Evolutionary conservation across 2,888 invertebrate species (phyloP), one percentile per base, ranked within the genome.

Genomic region (Unio delphinus): DNA sequence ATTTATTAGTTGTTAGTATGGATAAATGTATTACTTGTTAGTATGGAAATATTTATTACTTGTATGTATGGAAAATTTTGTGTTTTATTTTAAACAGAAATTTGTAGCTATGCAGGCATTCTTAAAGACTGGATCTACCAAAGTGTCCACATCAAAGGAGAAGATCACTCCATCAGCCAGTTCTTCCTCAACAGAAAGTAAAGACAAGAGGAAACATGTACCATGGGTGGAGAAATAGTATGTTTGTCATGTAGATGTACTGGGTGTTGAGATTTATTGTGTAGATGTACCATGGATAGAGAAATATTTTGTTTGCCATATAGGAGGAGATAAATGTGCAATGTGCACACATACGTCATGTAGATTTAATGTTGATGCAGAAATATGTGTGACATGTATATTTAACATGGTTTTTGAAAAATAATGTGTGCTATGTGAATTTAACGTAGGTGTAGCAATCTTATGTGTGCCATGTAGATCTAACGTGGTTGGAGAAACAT

Each of bases 171-270:
- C 74, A 20, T 30, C 76, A 45, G 11, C 45, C 11, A 64, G 71
- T 20, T 67, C 69, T 62, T 64, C 68, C 56, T 55, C 72, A 66
- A 78, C 79, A 55, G 76, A 77, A 61, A 69, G 65, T 17, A 79
- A 76, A 69, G 70, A 81, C 64, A 74, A 69, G 26, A 76, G 69
- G 55, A 83, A 83, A 80, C 81, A 83, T 72, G 75, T 88, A 26
- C 91, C 91, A n/a, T 91, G 91, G 91, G 90, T 91, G 6, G 91
- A 91, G 80, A 91, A 91, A 90, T 91, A 91, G 91, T 91, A 72
- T 83, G 89, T 78, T 55, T 54, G 1, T 4, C 34, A 23, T 45
- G 11, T 45, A 15, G 45, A 45, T 45, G 15, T 45, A 45, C 15
- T 11, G 3, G 8, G 45, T 11, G 45, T 45, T 60, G 26, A 26